phyloP scores from a whole-genome alignment of 2,888 invertebrate genomes.

The Anoncus sp. region DNA sequence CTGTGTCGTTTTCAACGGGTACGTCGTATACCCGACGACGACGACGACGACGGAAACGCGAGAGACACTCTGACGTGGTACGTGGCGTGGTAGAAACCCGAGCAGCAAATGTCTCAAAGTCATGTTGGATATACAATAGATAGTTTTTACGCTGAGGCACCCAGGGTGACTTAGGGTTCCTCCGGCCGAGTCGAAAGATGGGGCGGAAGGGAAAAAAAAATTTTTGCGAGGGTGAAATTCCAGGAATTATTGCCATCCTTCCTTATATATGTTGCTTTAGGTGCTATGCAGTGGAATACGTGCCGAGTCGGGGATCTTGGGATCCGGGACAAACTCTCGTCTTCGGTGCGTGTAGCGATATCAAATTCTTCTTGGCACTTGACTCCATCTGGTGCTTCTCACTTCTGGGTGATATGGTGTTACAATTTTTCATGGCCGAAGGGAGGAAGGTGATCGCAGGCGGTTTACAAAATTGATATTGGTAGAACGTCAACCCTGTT shows the following conservation, averaged over 20 bases:
- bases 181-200: neutral
- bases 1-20: constrained; percentile 9
- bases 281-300: constrained; percentile 36
- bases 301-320: constrained; percentile 13
- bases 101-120: constrained; percentile 22
- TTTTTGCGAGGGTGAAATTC: constrained; percentile 50
- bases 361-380: constrained; percentile 58
- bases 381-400: constrained; percentile 50
- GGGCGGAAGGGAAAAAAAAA: constrained; percentile 26
- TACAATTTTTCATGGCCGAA: constrained; percentile 51
- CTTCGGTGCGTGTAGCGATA: constrained; percentile 46
- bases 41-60: constrained; percentile 24
- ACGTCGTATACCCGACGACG: constrained; percentile 28
- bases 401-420: constrained; percentile 40
- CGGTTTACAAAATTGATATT: constrained; percentile 47
- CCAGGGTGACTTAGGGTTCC: constrained; percentile 28
- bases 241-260: constrained; percentile 46
- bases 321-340: constrained; percentile 12
- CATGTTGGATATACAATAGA: constrained; percentile 29
- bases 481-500: constrained; percentile 16
- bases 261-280: constrained; percentile 23
- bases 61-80: neutral
- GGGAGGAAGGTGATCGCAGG: constrained; percentile 12
- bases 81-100: constrained; percentile 37
- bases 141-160: constrained; percentile 24